Evolutionary conservation across 2,113 vertebrate genomes (phyloP).

Genomic region (Saccopteryx leptura): DNA sequence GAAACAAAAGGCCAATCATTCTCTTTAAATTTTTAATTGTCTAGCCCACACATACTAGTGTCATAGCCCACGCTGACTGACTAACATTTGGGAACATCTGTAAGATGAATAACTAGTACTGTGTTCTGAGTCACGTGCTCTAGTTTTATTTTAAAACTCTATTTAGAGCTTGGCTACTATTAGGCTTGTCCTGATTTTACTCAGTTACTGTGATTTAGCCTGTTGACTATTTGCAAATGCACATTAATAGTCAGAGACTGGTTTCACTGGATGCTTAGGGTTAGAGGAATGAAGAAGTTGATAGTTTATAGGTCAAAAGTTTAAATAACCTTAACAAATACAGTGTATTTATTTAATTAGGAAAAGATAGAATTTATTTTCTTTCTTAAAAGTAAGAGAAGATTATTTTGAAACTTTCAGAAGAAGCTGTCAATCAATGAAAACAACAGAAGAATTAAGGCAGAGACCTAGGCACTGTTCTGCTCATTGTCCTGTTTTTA

Average conservation of each 20-base stretch:
- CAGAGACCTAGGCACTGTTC: neutral
- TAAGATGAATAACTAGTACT: slow-evolving; percentile 71
- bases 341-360: neutral
- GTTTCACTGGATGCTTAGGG: neutral
- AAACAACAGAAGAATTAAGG: slow-evolving; percentile 59
- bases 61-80: slow-evolving; percentile 42
- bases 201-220: slow-evolving; percentile 60
- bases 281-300: slow-evolving; percentile 3
- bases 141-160: slow-evolving; percentile 77
- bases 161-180: slow-evolving; percentile 70
- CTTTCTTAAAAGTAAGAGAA: slow-evolving; percentile 2
- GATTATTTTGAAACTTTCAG: slow-evolving; percentile 41
- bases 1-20: neutral
- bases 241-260: neutral
- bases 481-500: slow-evolving; percentile 5
- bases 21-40: slow-evolving; percentile 17
- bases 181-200: slow-evolving; percentile 74
- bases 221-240: slow-evolving; percentile 68
- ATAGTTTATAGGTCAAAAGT: neutral
- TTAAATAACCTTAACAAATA: slow-evolving; percentile 9
- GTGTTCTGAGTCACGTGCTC: slow-evolving; percentile 75
- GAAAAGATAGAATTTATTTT: neutral
- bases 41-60: slow-evolving; percentile 46
- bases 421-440: neutral
- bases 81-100: slow-evolving; percentile 62